These are phyloP conservation scores for Morone saxatilis DNA, from an alignment of 2,113 vertebrate species.

Conservation along the genomic window DNA sequence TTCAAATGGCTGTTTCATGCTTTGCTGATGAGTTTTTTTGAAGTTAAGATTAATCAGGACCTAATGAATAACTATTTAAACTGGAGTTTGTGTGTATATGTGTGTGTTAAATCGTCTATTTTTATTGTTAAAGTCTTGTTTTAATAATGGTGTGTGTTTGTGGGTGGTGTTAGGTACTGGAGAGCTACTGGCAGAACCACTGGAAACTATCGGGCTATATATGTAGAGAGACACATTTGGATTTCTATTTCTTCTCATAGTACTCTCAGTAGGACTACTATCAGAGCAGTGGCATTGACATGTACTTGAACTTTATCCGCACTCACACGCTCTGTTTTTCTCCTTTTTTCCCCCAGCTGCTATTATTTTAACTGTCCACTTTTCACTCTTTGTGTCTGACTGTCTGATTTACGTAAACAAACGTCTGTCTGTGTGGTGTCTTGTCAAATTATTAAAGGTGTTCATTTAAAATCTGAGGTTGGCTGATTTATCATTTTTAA, in stretches of 20 bases:
- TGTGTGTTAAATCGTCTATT: not conserved
- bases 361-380: constrained; percentile 21
- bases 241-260: constrained; percentile 63
- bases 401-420: not conserved
- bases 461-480: constrained; percentile 25
- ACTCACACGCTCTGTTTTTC: not conserved
- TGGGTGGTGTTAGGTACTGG: constrained; percentile 39
- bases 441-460: constrained; percentile 68
- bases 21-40: not conserved
- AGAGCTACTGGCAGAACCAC: constrained; percentile 67
- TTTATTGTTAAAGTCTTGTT: constrained; percentile 28
- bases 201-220: constrained; percentile 67
- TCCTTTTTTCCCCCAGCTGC: constrained; percentile 13
- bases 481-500: not conserved
- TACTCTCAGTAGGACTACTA: constrained; percentile 32
- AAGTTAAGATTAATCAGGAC: constrained; percentile 6
- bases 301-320: constrained; percentile 20
- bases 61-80: constrained; percentile 30
- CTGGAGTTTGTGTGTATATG: constrained; percentile 9
- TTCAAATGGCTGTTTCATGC: not conserved
- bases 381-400: constrained; percentile 33
- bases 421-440: constrained; percentile 46
- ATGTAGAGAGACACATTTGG: constrained; percentile 62
- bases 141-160: constrained; percentile 43
- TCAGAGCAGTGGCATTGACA: constrained; percentile 44